A percentile compares a stretch with the other conserved stretches of the same genome.
phyloP scores from a whole-genome alignment of 2,888 invertebrate species.

The Scaeva pyrastri region DNA sequence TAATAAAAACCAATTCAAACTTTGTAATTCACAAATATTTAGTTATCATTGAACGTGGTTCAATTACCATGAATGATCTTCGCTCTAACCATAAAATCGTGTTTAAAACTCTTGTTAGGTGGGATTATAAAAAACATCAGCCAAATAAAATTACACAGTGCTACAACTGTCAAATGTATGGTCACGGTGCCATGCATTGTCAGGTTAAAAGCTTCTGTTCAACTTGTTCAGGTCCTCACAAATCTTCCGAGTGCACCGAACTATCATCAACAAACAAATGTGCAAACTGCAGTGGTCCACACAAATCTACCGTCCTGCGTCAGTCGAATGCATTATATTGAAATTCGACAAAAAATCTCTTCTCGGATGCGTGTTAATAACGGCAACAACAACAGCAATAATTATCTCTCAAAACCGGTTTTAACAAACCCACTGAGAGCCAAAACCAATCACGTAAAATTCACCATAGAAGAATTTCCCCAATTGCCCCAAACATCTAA shows the following conservation, averaged over 20 bases:
- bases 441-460: too few relatives aligned
- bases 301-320: background rate
- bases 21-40: too few relatives aligned
- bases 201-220: background rate
- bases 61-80: slow-evolving; percentile 15
- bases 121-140: too few relatives aligned
- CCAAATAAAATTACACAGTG: too few relatives aligned
- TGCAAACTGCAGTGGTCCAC: too few relatives aligned
- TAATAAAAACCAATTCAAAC: background rate
- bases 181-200: too few relatives aligned
- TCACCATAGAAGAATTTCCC: too few relatives aligned
- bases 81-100: slow-evolving; percentile 11
- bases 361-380: background rate
- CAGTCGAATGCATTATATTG: background rate
- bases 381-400: background rate
- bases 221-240: background rate
- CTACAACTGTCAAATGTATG: too few relatives aligned
- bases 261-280: background rate
- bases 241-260: background rate
- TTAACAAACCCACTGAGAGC: too few relatives aligned
- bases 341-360: background rate
- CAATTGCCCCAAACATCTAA: too few relatives aligned
- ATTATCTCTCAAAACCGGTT: background rate
- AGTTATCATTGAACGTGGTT: slow-evolving; percentile 10
- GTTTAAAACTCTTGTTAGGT: too few relatives aligned